Percentiles rank a stretch among this genome's conserved stretches.
These are phyloP conservation scores for Lordiphosa clarofinis DNA, from an alignment of 1,140 invertebrate species.

Conservation along the genomic window DNA sequence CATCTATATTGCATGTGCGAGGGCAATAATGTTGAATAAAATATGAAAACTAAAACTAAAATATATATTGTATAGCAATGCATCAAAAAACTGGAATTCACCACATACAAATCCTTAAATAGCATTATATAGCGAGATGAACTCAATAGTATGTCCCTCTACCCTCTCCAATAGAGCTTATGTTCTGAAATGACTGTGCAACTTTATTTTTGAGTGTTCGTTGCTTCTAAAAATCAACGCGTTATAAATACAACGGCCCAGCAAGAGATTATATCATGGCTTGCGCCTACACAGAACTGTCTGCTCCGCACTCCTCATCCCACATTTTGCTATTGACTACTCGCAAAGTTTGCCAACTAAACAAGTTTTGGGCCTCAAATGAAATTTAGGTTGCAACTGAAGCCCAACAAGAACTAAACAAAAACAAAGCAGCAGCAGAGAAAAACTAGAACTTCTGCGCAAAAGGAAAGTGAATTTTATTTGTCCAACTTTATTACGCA, in stretches of 20 bases:
- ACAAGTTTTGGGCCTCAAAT: conserved; percentile 77
- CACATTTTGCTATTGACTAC: conserved; percentile 59
- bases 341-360: conserved; percentile 78
- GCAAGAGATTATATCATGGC: conserved; percentile 68
- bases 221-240: conserved; percentile 13
- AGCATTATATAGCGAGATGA: conserved; percentile 1
- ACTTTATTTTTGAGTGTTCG: not conserved
- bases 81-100: not conserved
- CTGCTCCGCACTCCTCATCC: conserved; percentile 27
- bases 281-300: conserved; percentile 56
- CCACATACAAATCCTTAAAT: not conserved
- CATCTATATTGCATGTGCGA: too few species aligned
- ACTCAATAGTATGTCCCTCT: conserved; percentile 20
- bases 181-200: too few species aligned
- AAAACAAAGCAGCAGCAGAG: conserved; percentile 37
- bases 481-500: conserved; percentile 77
- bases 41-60: not conserved
- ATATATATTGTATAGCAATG: not conserved
- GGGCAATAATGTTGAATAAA: too few species aligned
- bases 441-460: conserved; percentile 73
- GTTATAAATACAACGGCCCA: conserved; percentile 57
- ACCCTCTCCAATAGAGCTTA: conserved; percentile 1
- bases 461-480: conserved; percentile 76
- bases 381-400: conserved; percentile 78
- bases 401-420: conserved; percentile 74